Conservation (phyloP, 1,140 invertebrate species). For the Lepidurus packardi region DNA sequence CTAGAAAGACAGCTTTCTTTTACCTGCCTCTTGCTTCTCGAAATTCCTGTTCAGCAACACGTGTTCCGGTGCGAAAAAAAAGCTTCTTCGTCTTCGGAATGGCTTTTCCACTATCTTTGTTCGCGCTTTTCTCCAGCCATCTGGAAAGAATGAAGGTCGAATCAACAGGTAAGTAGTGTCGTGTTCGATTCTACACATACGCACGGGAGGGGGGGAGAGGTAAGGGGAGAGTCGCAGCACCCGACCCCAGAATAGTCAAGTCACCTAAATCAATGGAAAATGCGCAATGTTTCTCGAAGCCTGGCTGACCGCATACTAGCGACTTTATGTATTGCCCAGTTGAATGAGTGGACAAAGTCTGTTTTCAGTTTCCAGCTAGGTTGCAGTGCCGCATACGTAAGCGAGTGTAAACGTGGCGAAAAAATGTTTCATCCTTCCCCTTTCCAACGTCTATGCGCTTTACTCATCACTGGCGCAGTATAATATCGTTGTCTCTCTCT, state of each 20-base stretch:
- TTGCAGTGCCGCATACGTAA: not conserved
- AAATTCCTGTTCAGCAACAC: not conserved
- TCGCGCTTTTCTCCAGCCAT: not conserved
- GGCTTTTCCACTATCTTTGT: too few relatives aligned
- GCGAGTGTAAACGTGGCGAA: slow-evolving; percentile 16
- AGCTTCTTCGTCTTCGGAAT: too few relatives aligned
- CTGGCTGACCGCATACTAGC: not conserved
- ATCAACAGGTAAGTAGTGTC: not conserved
- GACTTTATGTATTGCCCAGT: not conserved
- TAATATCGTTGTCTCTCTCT: not conserved
- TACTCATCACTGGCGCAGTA: not conserved
- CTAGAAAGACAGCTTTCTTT: not conserved
- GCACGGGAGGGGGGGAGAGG: not conserved
- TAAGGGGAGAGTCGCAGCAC: not conserved
- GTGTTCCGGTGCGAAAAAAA: not conserved
- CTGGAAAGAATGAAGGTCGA: not conserved
- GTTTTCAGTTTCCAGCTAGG: too few relatives aligned
- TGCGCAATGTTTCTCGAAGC: too few relatives aligned
- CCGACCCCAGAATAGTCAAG: not conserved
- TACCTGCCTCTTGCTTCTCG: not conserved
- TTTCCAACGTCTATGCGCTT: not conserved
- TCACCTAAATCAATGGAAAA: not conserved
- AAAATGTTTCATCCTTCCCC: not conserved
- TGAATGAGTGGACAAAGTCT: too few relatives aligned
- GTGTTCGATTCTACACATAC: too few relatives aligned